Base-by-base conservation (phyloP, 1,140 invertebrate species). In the Pseudomyrmex concolor region DNA sequence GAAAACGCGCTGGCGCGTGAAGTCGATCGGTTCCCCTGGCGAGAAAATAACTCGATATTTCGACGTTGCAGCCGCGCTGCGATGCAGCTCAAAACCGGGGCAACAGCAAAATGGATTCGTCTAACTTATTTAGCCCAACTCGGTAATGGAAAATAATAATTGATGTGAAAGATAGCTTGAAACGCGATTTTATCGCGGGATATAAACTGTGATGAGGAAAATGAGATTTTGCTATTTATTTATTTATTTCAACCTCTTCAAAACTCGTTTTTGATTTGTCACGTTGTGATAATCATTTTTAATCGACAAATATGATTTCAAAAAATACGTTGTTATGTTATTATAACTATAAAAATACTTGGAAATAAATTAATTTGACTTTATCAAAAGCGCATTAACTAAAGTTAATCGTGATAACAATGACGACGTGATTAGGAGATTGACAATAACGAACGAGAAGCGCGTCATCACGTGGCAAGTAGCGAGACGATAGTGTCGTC, bases 1-100 rank as follows among this genome's bases (percentile, higher is more conserved):
- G 66, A 15, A 60, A 71, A 54, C 66, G 66, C 66, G 66, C 43
- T 80, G 76, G 66, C 54, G 76, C 54, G 66, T 80, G 70, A 80
- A 80, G 76, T 80, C 66, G 64, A 80, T 80, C 66, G 55, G 76
- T 80, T 68, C 64, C 63, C 51, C 34, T 55, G 50, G 63, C 54
- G 76, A 50, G 76, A 80, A 80, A 80, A 70, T 78, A 78, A 68
- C 63, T 70, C 66, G 66, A 70, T 80, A 70, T 78, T 70, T 78
- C 64, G 64, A 78, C 51, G 54, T 78, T 55, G 12, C 8, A 48
- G 15, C 8, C 25, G n/a, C 48, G 25, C 51, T 5, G 8, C 43
- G 54, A 25, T 70, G 54, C 48, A 66, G 19, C n/a, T 80, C 19
- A 34, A 70, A 70, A 15, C 22, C 48, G 66, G 13, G 59, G 55